Base-by-base conservation (phyloP, 2,888 invertebrate species). In the Yponomeuta malinellus region DNA sequence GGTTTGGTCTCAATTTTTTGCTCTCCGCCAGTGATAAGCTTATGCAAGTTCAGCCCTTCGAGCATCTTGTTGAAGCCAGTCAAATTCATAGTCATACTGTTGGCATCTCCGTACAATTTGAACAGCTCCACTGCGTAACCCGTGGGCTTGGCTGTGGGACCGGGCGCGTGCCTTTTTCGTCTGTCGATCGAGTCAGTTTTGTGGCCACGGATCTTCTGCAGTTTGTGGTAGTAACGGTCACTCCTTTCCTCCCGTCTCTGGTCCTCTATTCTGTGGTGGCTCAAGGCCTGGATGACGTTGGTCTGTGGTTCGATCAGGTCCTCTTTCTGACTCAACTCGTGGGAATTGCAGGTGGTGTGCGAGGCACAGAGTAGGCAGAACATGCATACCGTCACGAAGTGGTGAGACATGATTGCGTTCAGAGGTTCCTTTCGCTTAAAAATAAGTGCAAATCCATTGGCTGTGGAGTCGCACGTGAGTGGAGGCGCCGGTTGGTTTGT, bases 331-430 rank as follows among this genome's bases (percentile, higher is more conserved):
- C 83, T 76, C 75, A 93, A 93, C 69, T 94, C 90, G 79, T 96
- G 96, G 2, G 96, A 95, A 68, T 95, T 95, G 81, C 97, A 96
- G 0, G 95, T 95, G 63, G 94, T 89, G 79, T 96, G 96, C 12
- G 96, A 95, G 2, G 96, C 96, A 79, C 96, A 96, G 0, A 97
- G 88, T 69, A 97, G 93, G 80, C 97, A 97, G 78, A 97, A 95
- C 86, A 97, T 95, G 81, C 96, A 96, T n/a, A 96, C 96, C 15
- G 96, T 95, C 77, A 96, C 94, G 72, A 97, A 91, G 79, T 95
- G 89, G 71, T 86, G 90, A 10, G 91, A 86, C 92, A 92, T 92
- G 74, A 29, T 65, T 65, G 33, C 31, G n/a, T 12, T 31, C 15
- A 52, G 5, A 33, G 31, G 12, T 29, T 31, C 2, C 37, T 68